These are phyloP conservation scores for Gryllus longicercus DNA, from an alignment of 2,888 invertebrate species.

Conservation along the genomic window DNA sequence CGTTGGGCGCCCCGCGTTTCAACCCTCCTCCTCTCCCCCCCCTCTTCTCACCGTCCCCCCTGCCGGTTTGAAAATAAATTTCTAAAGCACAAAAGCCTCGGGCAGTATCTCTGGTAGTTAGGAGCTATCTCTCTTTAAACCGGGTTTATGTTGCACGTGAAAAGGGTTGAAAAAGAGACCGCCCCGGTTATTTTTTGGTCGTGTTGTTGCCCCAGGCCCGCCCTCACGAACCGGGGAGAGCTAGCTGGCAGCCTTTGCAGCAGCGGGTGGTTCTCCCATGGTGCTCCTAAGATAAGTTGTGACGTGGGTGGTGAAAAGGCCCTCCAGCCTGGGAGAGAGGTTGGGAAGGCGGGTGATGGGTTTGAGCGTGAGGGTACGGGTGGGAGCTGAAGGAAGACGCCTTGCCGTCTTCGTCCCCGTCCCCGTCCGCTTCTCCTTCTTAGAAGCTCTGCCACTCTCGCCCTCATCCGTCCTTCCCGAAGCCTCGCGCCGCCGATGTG, in stretches of 20 bases:
- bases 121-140: not conserved
- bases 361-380: not conserved
- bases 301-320: too few species aligned
- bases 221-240: too few species aligned
- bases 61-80: not conserved
- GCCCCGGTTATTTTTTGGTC: not conserved
- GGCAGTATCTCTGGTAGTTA: not conserved
- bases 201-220: not conserved
- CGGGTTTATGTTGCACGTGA: constrained; percentile 8
- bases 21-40: not conserved
- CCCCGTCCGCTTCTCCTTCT: not conserved
- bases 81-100: constrained; percentile 1
- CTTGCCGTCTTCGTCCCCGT: not conserved
- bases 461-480: not conserved
- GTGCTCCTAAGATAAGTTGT: too few species aligned
- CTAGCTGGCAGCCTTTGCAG: too few species aligned
- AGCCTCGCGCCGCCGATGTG: not conserved
- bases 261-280: too few species aligned
- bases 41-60: too few species aligned
- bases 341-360: not conserved
- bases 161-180: constrained; percentile 17
- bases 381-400: not conserved
- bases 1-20: not conserved
- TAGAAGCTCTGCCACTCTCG: not conserved
- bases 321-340: too few species aligned